A percentile compares a stretch with the other conserved stretches of the same genome.
These are phyloP conservation scores for Tokudaia tokunoshimensis DNA, from an alignment of 2,797 vertebrate species.

Conservation along the genomic window DNA sequence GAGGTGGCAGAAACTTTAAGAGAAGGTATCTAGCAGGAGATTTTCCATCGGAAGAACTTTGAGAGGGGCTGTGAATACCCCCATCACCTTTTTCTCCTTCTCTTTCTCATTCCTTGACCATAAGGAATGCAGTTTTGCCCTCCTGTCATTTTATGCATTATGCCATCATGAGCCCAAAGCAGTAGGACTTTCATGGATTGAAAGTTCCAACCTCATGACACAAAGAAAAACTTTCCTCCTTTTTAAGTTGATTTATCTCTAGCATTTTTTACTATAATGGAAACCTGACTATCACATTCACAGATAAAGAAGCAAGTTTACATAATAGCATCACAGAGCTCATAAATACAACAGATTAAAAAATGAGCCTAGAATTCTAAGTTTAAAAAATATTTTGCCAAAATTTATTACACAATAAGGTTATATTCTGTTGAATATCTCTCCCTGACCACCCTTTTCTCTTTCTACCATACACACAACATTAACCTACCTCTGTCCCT, in stretches of 20 bases:
- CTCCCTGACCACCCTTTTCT: not conserved
- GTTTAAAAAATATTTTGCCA: not conserved
- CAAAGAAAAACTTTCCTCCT: not conserved
- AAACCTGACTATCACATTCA: not conserved
- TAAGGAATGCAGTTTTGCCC: not conserved
- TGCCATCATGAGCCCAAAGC: not conserved
- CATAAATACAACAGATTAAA: slow-evolving; percentile 24
- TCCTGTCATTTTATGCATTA: too few species aligned
- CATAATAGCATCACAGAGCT: not conserved
- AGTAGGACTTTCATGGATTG: not conserved
- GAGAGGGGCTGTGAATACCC: not conserved
- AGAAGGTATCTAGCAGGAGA: not conserved
- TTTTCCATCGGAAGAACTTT: not conserved
- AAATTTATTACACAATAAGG: slow-evolving; percentile 30
- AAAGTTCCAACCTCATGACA: not conserved
- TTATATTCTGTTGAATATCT: slow-evolving; percentile 7
- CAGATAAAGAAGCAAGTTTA: slow-evolving; percentile 48
- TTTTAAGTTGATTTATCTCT: not conserved
- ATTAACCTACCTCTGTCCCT: slow-evolving; percentile 27
- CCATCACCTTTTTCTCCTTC: not conserved
- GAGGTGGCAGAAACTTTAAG: not conserved
- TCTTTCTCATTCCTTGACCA: not conserved
- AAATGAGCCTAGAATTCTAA: not conserved
- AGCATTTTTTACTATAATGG: not conserved
- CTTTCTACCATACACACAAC: not conserved